These are phyloP conservation scores for Caiman crocodilus DNA, from an alignment of 2,797 vertebrate species.

Conservation along the genomic window DNA sequence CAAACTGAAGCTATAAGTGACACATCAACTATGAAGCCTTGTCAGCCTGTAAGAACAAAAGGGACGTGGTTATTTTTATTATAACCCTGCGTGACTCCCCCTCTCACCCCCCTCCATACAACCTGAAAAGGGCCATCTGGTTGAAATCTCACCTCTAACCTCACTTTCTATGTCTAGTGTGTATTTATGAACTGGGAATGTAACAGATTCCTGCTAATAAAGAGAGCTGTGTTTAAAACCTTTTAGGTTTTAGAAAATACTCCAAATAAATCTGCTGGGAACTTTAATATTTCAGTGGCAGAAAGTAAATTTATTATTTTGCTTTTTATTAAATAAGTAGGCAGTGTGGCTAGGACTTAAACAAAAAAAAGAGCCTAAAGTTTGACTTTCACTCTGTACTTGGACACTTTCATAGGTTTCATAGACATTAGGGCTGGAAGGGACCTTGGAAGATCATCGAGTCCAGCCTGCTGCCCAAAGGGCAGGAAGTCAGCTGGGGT, in stretches of 20 bases:
- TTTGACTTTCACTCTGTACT: not conserved
- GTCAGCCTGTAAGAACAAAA: not conserved
- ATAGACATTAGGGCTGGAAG: too few relatives aligned
- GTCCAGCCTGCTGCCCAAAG: too few relatives aligned
- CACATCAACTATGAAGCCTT: not conserved
- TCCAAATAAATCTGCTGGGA: conserved; percentile 7
- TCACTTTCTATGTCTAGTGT: conserved; percentile 22
- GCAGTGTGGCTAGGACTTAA: not conserved
- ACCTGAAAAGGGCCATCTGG: not conserved
- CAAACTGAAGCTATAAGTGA: not conserved
- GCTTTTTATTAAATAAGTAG: not conserved
- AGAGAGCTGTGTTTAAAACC: conserved; percentile 25
- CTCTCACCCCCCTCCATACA: not conserved
- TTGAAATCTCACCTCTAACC: conserved; percentile 27
- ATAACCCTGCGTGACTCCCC: not conserved
- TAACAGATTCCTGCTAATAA: conserved; percentile 2
- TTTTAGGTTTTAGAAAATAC: conserved; percentile 24
- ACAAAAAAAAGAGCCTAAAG: not conserved
- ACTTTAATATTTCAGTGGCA: not conserved
- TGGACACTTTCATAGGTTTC: too few relatives aligned
- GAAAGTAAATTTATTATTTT: conserved; percentile 23
- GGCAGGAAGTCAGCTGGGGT: too few relatives aligned
- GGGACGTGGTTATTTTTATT: not conserved
- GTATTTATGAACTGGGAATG: conserved; percentile 7
- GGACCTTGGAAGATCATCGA: too few relatives aligned